These are phyloP conservation scores for Choristoneura fumiferana DNA, from an alignment of 1,140 invertebrate species.

Conservation along the genomic window DNA sequence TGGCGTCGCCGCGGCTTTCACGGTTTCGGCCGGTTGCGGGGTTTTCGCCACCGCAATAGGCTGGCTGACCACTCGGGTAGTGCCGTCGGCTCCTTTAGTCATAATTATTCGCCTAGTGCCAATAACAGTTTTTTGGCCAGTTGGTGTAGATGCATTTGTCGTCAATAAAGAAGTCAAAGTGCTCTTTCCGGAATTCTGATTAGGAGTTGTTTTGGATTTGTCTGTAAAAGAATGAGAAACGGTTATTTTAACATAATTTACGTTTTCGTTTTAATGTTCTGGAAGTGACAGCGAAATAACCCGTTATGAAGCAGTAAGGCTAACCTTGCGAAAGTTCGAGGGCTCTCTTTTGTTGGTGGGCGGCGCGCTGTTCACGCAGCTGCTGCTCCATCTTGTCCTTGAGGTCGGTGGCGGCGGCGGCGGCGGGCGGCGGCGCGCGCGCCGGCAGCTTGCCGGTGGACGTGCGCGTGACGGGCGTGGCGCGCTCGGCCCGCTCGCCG, in stretches of 20 bases:
- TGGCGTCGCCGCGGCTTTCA: constrained; percentile 45
- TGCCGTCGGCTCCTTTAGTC: constrained; percentile 89
- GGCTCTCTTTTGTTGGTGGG: constrained; percentile 91
- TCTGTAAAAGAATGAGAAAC: constrained; percentile 42
- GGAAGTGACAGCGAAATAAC: too few relatives aligned
- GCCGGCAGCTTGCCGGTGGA: constrained; percentile 84
- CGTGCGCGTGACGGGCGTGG: constrained; percentile 84
- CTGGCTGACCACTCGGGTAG: constrained; percentile 85
- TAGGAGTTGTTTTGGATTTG: constrained; percentile 64
- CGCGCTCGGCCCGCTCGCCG: constrained; percentile 87
- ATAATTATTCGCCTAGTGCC: constrained; percentile 87
- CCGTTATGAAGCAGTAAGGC: too few relatives aligned
- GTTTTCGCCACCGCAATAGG: constrained; percentile 46
- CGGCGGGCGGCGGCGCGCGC: constrained; percentile 75
- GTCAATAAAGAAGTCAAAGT: constrained; percentile 84
- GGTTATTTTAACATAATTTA: not conserved
- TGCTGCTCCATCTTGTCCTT: constrained; percentile 96
- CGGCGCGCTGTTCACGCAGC: constrained; percentile 89
- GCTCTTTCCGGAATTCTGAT: constrained; percentile 80
- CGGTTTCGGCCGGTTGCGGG: constrained; percentile 40
- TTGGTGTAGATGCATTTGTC: constrained; percentile 75
- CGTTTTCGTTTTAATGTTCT: too few relatives aligned
- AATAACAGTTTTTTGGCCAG: constrained; percentile 83
- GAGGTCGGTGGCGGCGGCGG: constrained; percentile 86
- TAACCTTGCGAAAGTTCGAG: constrained; percentile 80